Conservation (phyloP, 2,797 vertebrate genomes). For the Myotis findleyi region DNA sequence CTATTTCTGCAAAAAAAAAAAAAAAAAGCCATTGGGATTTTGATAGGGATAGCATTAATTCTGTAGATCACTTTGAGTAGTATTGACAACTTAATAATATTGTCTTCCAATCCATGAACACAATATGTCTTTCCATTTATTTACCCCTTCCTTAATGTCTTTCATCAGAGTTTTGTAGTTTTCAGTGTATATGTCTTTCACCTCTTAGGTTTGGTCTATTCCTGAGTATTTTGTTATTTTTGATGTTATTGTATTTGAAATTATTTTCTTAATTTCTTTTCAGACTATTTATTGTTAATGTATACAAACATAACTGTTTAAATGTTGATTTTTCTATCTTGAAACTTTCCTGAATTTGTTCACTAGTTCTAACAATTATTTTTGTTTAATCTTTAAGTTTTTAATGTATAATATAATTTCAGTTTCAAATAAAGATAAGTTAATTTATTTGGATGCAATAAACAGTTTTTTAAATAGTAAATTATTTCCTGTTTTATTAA, state of each 20-base stretch:
- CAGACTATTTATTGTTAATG: neutral
- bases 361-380: neutral
- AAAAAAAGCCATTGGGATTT: neutral
- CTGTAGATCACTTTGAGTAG: neutral
- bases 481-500: too few species aligned
- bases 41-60: neutral
- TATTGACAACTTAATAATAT: too few species aligned
- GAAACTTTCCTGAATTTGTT: constrained; percentile 22
- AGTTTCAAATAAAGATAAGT: neutral
- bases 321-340: neutral
- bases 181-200: too few species aligned
- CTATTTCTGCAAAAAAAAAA: neutral
- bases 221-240: too few species aligned
- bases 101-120: too few species aligned
- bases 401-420: neutral
- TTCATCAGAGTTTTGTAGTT: too few species aligned
- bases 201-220: too few species aligned
- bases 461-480: neutral
- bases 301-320: neutral
- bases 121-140: too few species aligned
- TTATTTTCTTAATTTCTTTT: neutral
- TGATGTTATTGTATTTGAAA: neutral
- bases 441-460: neutral
- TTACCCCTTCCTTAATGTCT: too few species aligned
- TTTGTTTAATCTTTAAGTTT: neutral